Percentiles rank a stretch among this genome's conserved stretches.
phyloP scores from a whole-genome alignment of 2,888 invertebrate species.

The Apamea anceps region DNA sequence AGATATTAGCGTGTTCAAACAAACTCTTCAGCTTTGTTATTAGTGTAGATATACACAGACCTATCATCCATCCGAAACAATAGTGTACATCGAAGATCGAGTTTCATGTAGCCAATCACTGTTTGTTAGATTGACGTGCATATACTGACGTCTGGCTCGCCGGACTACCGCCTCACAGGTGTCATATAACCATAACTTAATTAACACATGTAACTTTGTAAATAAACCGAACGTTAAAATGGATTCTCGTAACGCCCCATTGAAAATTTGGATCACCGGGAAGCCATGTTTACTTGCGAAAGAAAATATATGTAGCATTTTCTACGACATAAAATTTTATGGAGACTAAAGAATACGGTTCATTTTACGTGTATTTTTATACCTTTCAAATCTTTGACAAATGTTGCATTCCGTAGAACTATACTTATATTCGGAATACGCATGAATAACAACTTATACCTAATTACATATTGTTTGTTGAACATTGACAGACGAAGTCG shows the following conservation, averaged over 20 bases:
- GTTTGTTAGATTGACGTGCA: neutral
- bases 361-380: neutral
- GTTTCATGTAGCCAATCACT: neutral
- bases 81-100: neutral
- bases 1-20: neutral
- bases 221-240: conserved; percentile 32
- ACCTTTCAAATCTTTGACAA: neutral
- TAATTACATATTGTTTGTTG: conserved; percentile 22
- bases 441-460: neutral
- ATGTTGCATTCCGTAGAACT: neutral
- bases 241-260: conserved; percentile 14
- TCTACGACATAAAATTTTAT: neutral
- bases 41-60: too few species aligned
- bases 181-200: conserved; percentile 41
- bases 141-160: neutral
- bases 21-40: too few species aligned
- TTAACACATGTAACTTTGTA: conserved; percentile 39
- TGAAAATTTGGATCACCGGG: conserved; percentile 42
- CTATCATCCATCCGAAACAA: conserved; percentile 1
- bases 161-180: neutral
- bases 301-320: conserved; percentile 22
- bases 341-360: neutral
- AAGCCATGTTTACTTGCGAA: conserved; percentile 36
- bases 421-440: neutral
- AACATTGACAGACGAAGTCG: conserved; percentile 22